Evolutionary conservation across 2,113 vertebrate genomes (phyloP).

Genomic region (Elaphurus davidianus): DNA sequence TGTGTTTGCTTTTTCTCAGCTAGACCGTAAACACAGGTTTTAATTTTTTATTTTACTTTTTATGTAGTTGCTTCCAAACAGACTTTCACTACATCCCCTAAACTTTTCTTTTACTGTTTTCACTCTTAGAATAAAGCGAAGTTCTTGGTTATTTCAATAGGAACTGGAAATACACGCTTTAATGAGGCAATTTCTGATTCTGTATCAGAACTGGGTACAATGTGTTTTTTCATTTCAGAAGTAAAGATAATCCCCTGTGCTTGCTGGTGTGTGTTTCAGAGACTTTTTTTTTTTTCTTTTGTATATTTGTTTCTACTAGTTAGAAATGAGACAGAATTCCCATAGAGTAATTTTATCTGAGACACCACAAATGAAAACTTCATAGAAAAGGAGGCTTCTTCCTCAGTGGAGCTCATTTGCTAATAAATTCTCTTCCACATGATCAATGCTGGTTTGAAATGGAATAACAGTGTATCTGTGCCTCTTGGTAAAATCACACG

Average conservation of each 20-base stretch:
- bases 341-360: conserved; percentile 2
- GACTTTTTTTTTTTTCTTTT: neutral
- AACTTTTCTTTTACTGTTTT: neutral
- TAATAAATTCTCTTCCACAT: neutral
- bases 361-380: neutral
- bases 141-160: neutral
- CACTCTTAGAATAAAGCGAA: neutral
- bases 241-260: neutral
- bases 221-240: conserved; percentile 2
- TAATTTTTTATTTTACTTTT: neutral
- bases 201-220: neutral
- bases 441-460: neutral
- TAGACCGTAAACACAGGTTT: neutral
- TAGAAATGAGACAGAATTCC: conserved; percentile 14
- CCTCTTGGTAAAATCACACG: neutral
- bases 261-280: neutral
- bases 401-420: conserved; percentile 15
- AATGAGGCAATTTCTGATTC: neutral
- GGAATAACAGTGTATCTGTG: neutral
- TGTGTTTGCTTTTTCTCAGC: neutral
- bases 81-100: neutral
- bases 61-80: neutral
- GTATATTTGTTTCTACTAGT: neutral
- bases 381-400: neutral
- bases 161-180: neutral